Evolutionary conservation across 2,888 invertebrate genomes (phyloP), one percentile per base, ranked within the genome.

Genomic region (Octonoba sinensis): DNA sequence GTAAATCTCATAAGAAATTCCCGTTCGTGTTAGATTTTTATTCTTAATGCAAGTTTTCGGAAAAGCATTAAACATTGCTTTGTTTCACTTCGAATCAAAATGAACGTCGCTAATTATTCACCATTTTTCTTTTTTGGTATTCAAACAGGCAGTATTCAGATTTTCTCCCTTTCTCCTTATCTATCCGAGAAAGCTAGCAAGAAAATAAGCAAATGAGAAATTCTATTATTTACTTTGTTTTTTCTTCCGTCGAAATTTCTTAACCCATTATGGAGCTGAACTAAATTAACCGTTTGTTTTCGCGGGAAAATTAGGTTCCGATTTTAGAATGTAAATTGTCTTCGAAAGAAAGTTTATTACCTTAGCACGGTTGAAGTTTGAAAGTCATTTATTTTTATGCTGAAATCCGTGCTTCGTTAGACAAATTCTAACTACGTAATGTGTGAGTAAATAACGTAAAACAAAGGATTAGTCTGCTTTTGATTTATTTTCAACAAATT

Each of bases 261-360:
- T 22, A 15, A 8, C 6, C 16, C 24, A 59, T 16, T 59, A 4
- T 65, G 18, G 15, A 46, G 49, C 2, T 20, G 54, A 73, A 64
- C 64, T 64, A 73, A 73, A 65, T 73, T 64, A 73, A 73, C 64
- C 56, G 56, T 64, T 73, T 73, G 73, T 73, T 73, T 73, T 65
- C 56, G 8, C 22, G 56, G 56, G 47, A 64, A 73, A 73, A 64
- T 73, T 64, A 73, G 49, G 62, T 73, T 56, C 64, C 24, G 46
- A 64, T 64, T 73, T 51, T 73, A 73, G 73, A 73, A 64, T 73
- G 64, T 64, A 73, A 73, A 73, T 73, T 73, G 64, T 54, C 51
- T 73, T 36, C 44, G 24, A 65, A 56, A 46, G 22, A 64, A 73
- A 64, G 56, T 56, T 65, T 73, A 64, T 73, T 65, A 57, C 64